A percentile compares a stretch with the other conserved stretches of the same genome.
Evolutionary conservation across 2,888 invertebrate species (phyloP).

Genomic region (Scaptomyza parva): DNA sequence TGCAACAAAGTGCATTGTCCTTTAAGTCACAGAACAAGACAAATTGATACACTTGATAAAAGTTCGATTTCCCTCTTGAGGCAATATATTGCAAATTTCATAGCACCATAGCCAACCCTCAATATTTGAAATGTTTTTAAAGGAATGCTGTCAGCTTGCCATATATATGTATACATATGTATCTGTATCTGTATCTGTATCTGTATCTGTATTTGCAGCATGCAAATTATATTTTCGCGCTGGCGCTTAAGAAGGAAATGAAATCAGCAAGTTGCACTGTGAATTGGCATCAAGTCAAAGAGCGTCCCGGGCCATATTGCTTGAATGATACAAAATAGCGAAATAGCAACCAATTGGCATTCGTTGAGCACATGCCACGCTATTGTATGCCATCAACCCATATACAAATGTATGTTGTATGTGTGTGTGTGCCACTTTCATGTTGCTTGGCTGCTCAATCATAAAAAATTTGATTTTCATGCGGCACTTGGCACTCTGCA

Average conservation of each 20-base stretch:
- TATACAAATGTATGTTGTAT: background rate
- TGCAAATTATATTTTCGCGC: conserved; percentile 74
- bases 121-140: background rate
- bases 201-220: conserved; percentile 29
- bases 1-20: conserved; percentile 44
- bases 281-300: conserved; percentile 75
- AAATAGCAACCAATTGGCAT: conserved; percentile 67
- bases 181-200: background rate
- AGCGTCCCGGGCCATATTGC: conserved; percentile 68
- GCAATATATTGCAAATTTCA: conserved; percentile 28
- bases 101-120: conserved; percentile 10
- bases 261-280: conserved; percentile 66
- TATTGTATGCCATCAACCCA: conserved; percentile 5
- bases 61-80: conserved; percentile 70
- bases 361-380: conserved; percentile 10
- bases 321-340: conserved; percentile 72
- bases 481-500: conserved; percentile 59
- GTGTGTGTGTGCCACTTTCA: conserved; percentile 46
- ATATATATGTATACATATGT: background rate
- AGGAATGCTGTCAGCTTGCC: conserved; percentile 5
- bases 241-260: conserved; percentile 73
- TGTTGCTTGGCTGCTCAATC: conserved; percentile 75
- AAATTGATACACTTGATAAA: conserved; percentile 76
- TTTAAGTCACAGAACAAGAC: conserved; percentile 26
- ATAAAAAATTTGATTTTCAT: conserved; percentile 78